Conservation (phyloP, 1,140 invertebrate genomes). For the Hydropsyche tenuis region DNA sequence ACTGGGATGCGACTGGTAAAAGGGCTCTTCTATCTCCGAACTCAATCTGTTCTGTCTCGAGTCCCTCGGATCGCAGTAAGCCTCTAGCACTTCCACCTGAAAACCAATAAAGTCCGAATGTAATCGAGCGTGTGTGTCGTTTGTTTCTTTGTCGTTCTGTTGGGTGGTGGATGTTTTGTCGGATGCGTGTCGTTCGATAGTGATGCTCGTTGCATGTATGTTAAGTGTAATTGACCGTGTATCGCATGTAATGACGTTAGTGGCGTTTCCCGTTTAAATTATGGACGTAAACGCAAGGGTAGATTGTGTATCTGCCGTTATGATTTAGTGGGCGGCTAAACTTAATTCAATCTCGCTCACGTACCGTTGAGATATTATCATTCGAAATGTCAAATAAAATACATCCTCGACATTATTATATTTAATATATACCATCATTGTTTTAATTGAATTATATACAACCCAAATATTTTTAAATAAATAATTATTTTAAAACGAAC, state of each 20-base stretch:
- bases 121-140: neutral
- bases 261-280: conserved; percentile 16
- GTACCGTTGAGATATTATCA: neutral
- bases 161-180: neutral
- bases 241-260: conserved; percentile 30
- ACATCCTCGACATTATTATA: no score
- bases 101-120: conserved; percentile 20
- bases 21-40: conserved; percentile 54
- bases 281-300: neutral
- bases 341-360: conserved; percentile 2
- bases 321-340: conserved; percentile 11
- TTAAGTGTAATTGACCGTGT: conserved; percentile 33
- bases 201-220: neutral
- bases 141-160: neutral
- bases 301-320: neutral
- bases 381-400: no score
- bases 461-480: no score
- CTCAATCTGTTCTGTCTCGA: conserved; percentile 56
- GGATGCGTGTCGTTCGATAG: neutral
- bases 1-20: conserved; percentile 37
- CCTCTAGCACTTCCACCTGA: conserved; percentile 68
- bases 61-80: conserved; percentile 66
- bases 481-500: no score
- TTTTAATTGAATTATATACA: no score
- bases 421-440: no score